A percentile compares a stretch with the other conserved stretches of the same genome.
Evolutionary conservation across 2,113 vertebrate genomes (phyloP).

Genomic region (Alethe castanea): DNA sequence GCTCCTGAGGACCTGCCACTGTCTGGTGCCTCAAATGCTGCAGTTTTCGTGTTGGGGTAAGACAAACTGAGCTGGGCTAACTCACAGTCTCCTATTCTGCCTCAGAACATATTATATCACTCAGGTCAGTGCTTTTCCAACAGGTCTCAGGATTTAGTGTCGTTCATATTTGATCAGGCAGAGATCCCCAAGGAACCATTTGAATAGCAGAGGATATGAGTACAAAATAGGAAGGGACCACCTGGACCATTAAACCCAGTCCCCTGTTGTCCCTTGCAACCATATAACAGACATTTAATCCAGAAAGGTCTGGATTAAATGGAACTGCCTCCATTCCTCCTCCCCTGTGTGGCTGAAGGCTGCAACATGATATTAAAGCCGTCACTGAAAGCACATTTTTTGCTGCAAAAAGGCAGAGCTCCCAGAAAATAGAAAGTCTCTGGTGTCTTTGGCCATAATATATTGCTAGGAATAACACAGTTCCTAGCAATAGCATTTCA

Average conservation of each 20-base stretch:
- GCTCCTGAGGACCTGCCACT: not conserved
- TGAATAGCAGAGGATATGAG: constrained; percentile 44
- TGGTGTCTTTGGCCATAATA: constrained; percentile 34
- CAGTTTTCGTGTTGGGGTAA: not conserved
- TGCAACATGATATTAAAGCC: constrained; percentile 44
- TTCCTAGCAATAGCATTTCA: constrained; percentile 26
- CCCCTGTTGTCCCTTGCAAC: constrained; percentile 40
- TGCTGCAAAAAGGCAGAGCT: constrained; percentile 40
- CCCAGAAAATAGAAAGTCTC: constrained; percentile 44
- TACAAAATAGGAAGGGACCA: constrained; percentile 22
- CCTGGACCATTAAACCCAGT: constrained; percentile 29
- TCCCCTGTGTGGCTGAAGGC: not conserved
- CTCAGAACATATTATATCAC: not conserved
- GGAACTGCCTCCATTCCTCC: not conserved
- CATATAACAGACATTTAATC: constrained; percentile 48
- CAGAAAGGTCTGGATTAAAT: constrained; percentile 9
- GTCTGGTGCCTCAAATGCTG: not conserved
- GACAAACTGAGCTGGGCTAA: not conserved
- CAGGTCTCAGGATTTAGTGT: constrained; percentile 24
- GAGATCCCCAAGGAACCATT: constrained; percentile 13
- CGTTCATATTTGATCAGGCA: constrained; percentile 29
- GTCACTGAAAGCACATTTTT: constrained; percentile 13
- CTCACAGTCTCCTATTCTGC: not conserved
- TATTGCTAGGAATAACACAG: constrained; percentile 14
- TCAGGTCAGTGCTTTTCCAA: not conserved